Percentiles rank a stretch among this genome's conserved stretches.
phyloP scores from a whole-genome alignment of 2,797 vertebrate species.

The Trichosurus vulpecula region DNA sequence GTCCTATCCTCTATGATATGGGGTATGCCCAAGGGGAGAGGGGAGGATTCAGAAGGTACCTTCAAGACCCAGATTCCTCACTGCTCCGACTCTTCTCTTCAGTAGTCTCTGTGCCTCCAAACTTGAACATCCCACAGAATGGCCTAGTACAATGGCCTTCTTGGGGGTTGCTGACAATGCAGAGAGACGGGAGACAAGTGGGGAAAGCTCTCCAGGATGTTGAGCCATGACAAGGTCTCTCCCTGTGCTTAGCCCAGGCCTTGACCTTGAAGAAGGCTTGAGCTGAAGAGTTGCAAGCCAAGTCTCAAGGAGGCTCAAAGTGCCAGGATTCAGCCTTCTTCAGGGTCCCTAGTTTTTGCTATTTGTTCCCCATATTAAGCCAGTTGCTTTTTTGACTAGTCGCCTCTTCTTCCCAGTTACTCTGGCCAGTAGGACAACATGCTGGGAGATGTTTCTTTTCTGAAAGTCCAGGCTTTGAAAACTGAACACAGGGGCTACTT shows the following conservation, averaged over 20 bases:
- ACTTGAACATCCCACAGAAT: neutral
- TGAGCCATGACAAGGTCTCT: neutral
- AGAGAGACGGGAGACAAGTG: neutral
- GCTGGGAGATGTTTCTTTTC: neutral
- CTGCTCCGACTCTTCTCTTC: neutral
- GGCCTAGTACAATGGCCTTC: neutral
- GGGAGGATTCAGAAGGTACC: neutral
- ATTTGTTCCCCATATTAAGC: neutral
- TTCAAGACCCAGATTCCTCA: neutral
- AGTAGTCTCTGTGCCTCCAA: neutral
- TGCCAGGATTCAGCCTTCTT: neutral
- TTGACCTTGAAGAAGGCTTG: neutral
- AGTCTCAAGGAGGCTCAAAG: neutral
- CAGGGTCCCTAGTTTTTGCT: neutral
- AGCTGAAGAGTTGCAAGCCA: neutral
- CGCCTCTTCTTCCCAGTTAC: neutral
- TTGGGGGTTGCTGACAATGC: neutral
- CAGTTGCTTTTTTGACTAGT: neutral
- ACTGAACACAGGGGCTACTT: neutral
- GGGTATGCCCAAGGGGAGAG: neutral
- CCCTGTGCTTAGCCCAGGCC: neutral
- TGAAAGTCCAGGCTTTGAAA: neutral
- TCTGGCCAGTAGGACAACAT: neutral
- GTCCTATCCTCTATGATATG: neutral
- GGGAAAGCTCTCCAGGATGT: neutral